Evolutionary conservation across 2,113 vertebrate species (phyloP).

Genomic region (Axis porcinus): DNA sequence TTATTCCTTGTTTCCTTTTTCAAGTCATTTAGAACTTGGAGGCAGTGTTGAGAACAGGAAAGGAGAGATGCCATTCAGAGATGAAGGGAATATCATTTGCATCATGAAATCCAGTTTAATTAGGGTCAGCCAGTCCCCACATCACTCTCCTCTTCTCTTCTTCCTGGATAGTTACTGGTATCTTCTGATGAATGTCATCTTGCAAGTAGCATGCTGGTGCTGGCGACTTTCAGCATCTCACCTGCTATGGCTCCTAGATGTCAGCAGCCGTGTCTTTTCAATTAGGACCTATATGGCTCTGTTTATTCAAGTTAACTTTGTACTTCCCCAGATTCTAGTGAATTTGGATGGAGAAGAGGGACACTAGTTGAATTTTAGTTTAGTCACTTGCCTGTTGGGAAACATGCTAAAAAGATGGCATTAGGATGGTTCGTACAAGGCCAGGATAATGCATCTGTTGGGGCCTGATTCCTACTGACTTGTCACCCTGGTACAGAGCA

Average conservation of each 20-base stretch:
- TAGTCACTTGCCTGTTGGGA: constrained; percentile 37
- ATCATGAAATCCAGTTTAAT: constrained; percentile 45
- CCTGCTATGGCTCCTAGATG: constrained; percentile 34
- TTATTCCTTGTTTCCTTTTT: background rate
- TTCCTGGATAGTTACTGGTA: constrained; percentile 53
- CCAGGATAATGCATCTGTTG: background rate
- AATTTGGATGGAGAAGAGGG: constrained; percentile 52
- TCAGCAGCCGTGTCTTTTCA: constrained; percentile 55
- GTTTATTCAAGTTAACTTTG: constrained; percentile 36
- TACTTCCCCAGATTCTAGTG: constrained; percentile 42
- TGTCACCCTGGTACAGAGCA: background rate
- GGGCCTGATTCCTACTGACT: background rate
- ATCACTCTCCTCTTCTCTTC: background rate
- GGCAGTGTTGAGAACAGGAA: background rate
- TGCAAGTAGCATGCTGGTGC: constrained; percentile 64
- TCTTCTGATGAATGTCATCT: constrained; percentile 56
- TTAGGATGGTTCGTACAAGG: background rate
- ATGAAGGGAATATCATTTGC: background rate
- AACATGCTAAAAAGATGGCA: background rate
- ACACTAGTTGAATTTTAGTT: constrained; percentile 65
- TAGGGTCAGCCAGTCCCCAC: constrained; percentile 43
- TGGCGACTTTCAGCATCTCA: constrained; percentile 4
- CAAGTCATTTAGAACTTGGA: constrained; percentile 25
- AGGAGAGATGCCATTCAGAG: background rate
- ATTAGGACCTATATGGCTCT: constrained; percentile 53